These are phyloP conservation scores for Scaptomyza pallida DNA, from an alignment of 1,140 invertebrate genomes.

Conservation along the genomic window DNA sequence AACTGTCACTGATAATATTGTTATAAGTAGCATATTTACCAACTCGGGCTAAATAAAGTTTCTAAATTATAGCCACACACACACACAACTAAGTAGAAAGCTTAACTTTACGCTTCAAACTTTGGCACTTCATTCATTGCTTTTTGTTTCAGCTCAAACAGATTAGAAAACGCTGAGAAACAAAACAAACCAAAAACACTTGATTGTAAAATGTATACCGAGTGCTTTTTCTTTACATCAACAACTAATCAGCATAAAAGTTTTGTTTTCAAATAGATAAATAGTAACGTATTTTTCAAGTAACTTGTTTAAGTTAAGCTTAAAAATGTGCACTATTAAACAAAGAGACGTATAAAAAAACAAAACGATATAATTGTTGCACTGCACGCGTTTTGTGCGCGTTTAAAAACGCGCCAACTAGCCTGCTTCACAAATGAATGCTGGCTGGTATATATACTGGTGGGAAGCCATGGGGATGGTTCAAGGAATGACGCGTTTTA, in stretches of 20 bases:
- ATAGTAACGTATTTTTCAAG: neutral
- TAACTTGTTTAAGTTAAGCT: no score
- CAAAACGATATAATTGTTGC: no score
- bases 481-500: no score
- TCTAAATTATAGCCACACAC: slow-evolving; percentile 32
- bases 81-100: slow-evolving; percentile 10
- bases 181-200: slow-evolving; percentile 10
- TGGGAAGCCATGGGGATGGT: no score
- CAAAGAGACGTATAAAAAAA: no score
- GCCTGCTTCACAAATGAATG: no score
- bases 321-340: no score
- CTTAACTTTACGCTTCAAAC: slow-evolving; percentile 13
- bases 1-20: slow-evolving; percentile 26
- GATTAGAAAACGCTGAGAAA: slow-evolving; percentile 15
- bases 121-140: slow-evolving; percentile 10
- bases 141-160: neutral
- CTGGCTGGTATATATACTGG: no score
- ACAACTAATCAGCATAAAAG: slow-evolving; percentile 17
- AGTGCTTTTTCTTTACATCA: slow-evolving; percentile 20
- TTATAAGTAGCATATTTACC: slow-evolving; percentile 54
- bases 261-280: neutral
- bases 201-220: slow-evolving; percentile 9
- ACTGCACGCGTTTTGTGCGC: no score
- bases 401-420: no score
- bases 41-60: slow-evolving; percentile 35